These are phyloP conservation scores for Pelosia muscerda DNA, from an alignment of 2,888 invertebrate species.

Conservation along the genomic window DNA sequence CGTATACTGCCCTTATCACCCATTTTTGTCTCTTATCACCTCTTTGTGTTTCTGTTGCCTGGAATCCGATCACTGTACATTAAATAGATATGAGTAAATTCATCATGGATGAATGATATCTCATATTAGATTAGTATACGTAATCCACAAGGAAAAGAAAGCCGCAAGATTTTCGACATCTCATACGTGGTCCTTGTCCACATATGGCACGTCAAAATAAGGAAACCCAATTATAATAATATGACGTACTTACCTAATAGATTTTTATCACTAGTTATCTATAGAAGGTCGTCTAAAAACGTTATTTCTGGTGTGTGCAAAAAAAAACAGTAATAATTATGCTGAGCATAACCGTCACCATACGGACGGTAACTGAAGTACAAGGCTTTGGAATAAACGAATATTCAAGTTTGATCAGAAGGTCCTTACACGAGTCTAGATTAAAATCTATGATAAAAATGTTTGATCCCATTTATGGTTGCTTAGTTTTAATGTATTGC, in stretches of 20 bases:
- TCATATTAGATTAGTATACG: too few relatives aligned
- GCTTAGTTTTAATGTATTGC: too few relatives aligned
- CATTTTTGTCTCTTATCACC: too few relatives aligned
- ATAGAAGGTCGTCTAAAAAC: slow-evolving; percentile 7
- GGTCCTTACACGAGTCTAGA: neutral
- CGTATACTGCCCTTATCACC: too few relatives aligned
- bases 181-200: neutral
- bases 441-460: too few relatives aligned
- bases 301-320: slow-evolving; percentile 1
- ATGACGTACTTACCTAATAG: neutral
- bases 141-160: neutral
- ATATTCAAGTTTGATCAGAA: neutral
- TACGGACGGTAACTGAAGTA: neutral
- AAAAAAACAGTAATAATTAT: neutral
- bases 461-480: too few relatives aligned
- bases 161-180: neutral
- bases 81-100: too few relatives aligned
- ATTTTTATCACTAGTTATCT: slow-evolving; percentile 9
- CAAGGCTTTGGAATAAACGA: neutral
- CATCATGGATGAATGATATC: too few relatives aligned
- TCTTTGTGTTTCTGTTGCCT: too few relatives aligned
- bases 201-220: slow-evolving; percentile 7
- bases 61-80: too few relatives aligned
- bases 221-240: slow-evolving; percentile 9
- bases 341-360: neutral